Evolutionary conservation across 2,888 invertebrate genomes (phyloP).

Genomic region (Deilephila porcellus): DNA sequence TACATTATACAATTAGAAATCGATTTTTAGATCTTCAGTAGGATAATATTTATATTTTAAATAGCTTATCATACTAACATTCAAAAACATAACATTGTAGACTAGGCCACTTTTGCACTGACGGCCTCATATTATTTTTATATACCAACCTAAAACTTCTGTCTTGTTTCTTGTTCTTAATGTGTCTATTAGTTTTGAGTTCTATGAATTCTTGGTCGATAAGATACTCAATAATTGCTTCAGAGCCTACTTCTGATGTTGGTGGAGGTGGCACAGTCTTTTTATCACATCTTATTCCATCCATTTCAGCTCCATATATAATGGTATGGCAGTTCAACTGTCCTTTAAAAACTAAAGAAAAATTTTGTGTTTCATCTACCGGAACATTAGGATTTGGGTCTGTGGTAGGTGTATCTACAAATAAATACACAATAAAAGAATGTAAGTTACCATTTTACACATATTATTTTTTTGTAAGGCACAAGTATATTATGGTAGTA

Average conservation of each 20-base stretch:
- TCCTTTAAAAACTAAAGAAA: slow-evolving; percentile 86
- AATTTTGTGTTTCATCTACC: slow-evolving; percentile 88
- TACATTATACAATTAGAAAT: no score
- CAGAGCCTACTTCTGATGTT: slow-evolving; percentile 50
- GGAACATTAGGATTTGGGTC: slow-evolving; percentile 80
- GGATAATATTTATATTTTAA: no score
- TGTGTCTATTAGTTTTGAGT: slow-evolving; percentile 87
- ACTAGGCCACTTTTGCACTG: no score
- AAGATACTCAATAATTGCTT: slow-evolving; percentile 74
- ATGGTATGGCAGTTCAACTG: slow-evolving; percentile 85
- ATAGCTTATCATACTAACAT: no score
- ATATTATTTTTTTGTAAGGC: not conserved
- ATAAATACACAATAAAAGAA: not conserved
- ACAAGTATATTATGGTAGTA: not conserved
- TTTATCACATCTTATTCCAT: slow-evolving; percentile 83
- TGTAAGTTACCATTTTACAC: not conserved
- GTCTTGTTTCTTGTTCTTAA: slow-evolving; percentile 82
- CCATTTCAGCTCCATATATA: slow-evolving; percentile 91
- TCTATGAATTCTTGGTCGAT: slow-evolving; percentile 86
- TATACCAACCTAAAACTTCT: slow-evolving; percentile 77
- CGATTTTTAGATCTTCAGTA: no score
- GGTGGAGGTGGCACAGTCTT: slow-evolving; percentile 51
- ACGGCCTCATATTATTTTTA: not conserved
- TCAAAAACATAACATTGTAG: no score
- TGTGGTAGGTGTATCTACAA: slow-evolving; percentile 74